Conservation (phyloP, 2,888 invertebrate species). For the Galeruca laticollis region DNA sequence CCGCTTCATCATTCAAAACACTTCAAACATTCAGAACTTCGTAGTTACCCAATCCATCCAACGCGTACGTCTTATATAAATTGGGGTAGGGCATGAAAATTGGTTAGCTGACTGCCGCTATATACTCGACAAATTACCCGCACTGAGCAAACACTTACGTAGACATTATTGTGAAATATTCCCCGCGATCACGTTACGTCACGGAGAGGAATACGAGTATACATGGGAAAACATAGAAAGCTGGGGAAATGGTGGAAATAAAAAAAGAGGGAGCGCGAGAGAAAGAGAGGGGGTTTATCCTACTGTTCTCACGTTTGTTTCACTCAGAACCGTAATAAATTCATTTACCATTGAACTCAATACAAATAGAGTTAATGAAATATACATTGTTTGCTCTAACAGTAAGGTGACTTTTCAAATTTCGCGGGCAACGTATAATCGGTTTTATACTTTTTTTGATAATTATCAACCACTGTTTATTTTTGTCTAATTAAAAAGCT, state of each 20-base stretch:
- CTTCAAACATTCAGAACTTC: neutral
- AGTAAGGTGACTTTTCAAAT: too few relatives aligned
- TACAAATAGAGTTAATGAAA: too few relatives aligned
- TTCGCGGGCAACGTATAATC: too few relatives aligned
- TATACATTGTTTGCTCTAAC: too few relatives aligned
- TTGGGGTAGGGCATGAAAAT: conserved; percentile 49
- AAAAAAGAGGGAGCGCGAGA: neutral
- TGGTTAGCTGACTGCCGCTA: conserved; percentile 42
- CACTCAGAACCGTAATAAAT: conserved; percentile 14
- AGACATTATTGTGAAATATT: conserved; percentile 57
- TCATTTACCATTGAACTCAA: neutral
- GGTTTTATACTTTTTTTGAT: too few relatives aligned
- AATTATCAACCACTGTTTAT: too few relatives aligned
- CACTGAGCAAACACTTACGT: conserved; percentile 55
- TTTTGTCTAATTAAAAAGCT: too few relatives aligned
- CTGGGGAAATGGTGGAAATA: conserved; percentile 25
- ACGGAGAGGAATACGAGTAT: conserved; percentile 26
- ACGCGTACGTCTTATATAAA: conserved; percentile 16
- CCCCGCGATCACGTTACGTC: conserved; percentile 52
- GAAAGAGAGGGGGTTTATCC: neutral
- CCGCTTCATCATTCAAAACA: conserved; percentile 12
- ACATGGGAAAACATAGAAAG: conserved; percentile 30
- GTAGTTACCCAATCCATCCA: conserved; percentile 10
- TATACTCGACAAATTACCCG: conserved; percentile 53
- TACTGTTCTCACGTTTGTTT: conserved; percentile 10